Evolutionary conservation across 2,888 invertebrate genomes (phyloP).

Genomic region (Psylliodes chrysocephalus): DNA sequence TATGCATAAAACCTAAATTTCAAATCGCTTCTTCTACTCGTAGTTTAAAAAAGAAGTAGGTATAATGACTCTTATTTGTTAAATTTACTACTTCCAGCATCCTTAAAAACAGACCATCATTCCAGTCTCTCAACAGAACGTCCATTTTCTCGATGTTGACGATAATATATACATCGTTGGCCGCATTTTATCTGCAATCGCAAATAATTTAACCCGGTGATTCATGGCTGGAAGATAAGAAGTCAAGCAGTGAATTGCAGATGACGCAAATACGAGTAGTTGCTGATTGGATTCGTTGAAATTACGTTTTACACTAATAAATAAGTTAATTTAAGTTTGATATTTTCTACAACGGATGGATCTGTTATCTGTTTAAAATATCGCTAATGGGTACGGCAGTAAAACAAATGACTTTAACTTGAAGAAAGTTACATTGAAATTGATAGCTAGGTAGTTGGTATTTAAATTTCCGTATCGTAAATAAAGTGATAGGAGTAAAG

Average conservation of each 20-base stretch:
- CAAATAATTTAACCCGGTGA: conserved; percentile 21
- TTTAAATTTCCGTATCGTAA: too few species aligned
- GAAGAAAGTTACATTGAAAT: neutral
- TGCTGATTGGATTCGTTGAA: conserved; percentile 20
- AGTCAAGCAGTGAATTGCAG: neutral
- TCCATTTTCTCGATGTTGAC: conserved; percentile 1
- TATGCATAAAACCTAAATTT: too few species aligned
- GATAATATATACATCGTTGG: neutral
- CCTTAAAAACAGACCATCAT: neutral
- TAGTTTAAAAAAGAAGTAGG: too few species aligned
- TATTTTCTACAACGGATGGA: neutral
- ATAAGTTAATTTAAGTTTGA: conserved; percentile 13
- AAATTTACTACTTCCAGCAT: neutral
- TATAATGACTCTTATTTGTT: too few species aligned
- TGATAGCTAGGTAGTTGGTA: too few species aligned
- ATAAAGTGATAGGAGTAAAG: too few species aligned
- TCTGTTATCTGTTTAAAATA: neutral
- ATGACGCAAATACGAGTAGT: conserved; percentile 26
- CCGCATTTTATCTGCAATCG: conserved; percentile 22
- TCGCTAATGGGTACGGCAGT: neutral
- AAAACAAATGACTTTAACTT: neutral
- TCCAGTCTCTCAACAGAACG: neutral
- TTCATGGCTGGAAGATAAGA: conserved; percentile 14
- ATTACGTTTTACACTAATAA: conserved; percentile 15
- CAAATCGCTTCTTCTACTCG: too few species aligned